A percentile compares a stretch with the other conserved stretches of the same genome.
Conservation (phyloP, 2,797 vertebrate species). For the Hydrocynus forskahlii region DNA sequence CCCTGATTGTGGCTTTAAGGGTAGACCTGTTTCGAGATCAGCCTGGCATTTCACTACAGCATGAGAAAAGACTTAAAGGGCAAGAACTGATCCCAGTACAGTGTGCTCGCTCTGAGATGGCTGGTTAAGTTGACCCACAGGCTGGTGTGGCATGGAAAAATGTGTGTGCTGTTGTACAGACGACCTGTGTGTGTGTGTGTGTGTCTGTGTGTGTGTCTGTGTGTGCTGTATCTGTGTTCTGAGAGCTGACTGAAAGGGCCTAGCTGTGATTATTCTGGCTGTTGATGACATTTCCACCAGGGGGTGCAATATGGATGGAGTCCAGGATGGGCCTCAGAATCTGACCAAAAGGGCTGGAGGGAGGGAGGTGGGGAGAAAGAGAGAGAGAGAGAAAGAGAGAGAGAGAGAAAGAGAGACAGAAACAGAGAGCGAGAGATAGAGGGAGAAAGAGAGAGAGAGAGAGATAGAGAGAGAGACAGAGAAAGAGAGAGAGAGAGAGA, state of each 20-base stretch:
- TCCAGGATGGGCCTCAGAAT: slow-evolving; percentile 91
- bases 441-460: slow-evolving; percentile 33
- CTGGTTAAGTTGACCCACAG: neutral
- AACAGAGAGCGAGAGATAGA: no score
- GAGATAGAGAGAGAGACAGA: no score
- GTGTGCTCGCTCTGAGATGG: neutral
- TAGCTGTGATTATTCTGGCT: slow-evolving; percentile 88
- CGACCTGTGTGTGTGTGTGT: slow-evolving; percentile 18
- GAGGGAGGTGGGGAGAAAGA: slow-evolving; percentile 58
- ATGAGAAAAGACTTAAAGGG: neutral
- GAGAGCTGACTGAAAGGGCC: slow-evolving; percentile 63
- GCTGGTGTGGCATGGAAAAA: slow-evolving; percentile 1
- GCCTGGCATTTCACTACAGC: neutral
- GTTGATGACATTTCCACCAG: slow-evolving; percentile 88
- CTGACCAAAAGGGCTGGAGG: slow-evolving; percentile 91
- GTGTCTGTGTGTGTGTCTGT: slow-evolving; percentile 23
- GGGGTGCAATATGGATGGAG: slow-evolving; percentile 92
- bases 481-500: no score
- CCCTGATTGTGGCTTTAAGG: slow-evolving; percentile 24
- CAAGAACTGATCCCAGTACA: neutral
- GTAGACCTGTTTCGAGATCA: neutral
- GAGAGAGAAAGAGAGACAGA: no score
- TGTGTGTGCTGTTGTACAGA: neutral
- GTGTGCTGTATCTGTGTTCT: neutral
- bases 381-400: neutral